Evolutionary conservation across 2,888 invertebrate species (phyloP).

Genomic region (Pyrrhosoma nymphula): DNA sequence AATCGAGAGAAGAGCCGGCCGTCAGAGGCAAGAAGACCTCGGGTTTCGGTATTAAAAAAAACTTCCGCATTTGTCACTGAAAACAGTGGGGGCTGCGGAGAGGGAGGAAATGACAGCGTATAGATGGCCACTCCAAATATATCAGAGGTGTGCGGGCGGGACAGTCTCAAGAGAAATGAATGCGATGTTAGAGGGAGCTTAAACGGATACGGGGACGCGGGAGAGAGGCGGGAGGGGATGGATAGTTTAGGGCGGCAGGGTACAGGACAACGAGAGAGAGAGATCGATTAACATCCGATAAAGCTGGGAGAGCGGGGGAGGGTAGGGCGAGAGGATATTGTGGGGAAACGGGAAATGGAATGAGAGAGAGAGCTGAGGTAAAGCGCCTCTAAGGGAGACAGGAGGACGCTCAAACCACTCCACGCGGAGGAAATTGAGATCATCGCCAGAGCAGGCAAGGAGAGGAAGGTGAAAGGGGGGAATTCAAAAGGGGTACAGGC

Average conservation of each 20-base stretch:
- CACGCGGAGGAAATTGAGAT: conserved; percentile 4
- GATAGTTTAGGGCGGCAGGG: not conserved
- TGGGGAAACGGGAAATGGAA: not conserved
- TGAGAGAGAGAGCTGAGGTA: not conserved
- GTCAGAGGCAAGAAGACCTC: not conserved
- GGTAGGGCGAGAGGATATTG: not conserved
- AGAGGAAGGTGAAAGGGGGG: not conserved
- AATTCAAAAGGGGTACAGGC: not conserved
- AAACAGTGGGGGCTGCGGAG: not conserved
- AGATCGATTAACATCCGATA: conserved; percentile 27
- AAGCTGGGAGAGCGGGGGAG: not conserved
- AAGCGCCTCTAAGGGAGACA: not conserved
- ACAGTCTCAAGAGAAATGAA: not conserved
- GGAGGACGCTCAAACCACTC: not conserved
- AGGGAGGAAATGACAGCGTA: not conserved
- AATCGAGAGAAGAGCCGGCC: not conserved
- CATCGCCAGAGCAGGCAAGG: not conserved
- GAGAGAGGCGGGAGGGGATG: not conserved
- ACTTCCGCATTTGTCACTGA: not conserved
- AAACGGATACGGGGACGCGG: not conserved
- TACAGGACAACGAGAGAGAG: not conserved
- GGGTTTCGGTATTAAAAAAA: not conserved
- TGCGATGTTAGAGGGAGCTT: not conserved
- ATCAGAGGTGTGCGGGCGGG: not conserved
- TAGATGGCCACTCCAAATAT: not conserved